Conservation (phyloP, 2,797 vertebrate genomes). For the Liparis tanakae region DNA sequence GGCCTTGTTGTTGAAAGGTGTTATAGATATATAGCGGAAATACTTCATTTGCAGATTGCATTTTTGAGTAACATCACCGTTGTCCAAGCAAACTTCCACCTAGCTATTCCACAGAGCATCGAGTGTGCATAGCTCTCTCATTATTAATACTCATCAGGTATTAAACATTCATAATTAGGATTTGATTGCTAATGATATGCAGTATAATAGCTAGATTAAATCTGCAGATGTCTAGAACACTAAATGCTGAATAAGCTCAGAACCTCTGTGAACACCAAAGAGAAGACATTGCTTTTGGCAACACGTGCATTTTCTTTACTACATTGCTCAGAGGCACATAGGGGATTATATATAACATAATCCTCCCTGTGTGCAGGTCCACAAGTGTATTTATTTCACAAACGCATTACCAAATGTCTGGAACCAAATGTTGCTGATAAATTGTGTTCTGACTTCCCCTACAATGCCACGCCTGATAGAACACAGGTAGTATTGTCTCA, state of each 20-base stretch:
- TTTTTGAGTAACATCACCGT: conserved; percentile 12
- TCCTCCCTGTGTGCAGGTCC: conserved; percentile 18
- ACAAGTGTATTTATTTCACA: conserved; percentile 35
- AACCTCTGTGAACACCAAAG: conserved; percentile 21
- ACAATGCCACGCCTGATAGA: neutral
- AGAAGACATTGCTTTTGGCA: conserved; percentile 39
- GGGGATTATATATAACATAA: conserved; percentile 43
- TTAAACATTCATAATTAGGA: conserved; percentile 38
- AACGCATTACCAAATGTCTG: conserved; percentile 11
- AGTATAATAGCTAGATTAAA: conserved; percentile 18
- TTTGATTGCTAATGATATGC: conserved; percentile 25
- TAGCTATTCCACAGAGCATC: conserved; percentile 19
- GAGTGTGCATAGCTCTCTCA: conserved; percentile 2
- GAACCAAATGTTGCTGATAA: conserved; percentile 1
- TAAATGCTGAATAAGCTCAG: conserved; percentile 27
- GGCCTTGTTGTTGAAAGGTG: conserved; percentile 3
- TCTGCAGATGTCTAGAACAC: neutral
- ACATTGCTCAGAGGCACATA: conserved; percentile 32
- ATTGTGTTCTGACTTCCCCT: neutral
- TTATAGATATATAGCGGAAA: neutral
- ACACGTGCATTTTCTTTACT: conserved; percentile 31
- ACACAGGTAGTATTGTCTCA: neutral
- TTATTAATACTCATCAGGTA: conserved; percentile 30
- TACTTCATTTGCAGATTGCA: conserved; percentile 1
- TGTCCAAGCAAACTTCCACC: conserved; percentile 13